Evolutionary conservation across 2,113 vertebrate genomes (phyloP).

Genomic region (Salvelinus alpinus): DNA sequence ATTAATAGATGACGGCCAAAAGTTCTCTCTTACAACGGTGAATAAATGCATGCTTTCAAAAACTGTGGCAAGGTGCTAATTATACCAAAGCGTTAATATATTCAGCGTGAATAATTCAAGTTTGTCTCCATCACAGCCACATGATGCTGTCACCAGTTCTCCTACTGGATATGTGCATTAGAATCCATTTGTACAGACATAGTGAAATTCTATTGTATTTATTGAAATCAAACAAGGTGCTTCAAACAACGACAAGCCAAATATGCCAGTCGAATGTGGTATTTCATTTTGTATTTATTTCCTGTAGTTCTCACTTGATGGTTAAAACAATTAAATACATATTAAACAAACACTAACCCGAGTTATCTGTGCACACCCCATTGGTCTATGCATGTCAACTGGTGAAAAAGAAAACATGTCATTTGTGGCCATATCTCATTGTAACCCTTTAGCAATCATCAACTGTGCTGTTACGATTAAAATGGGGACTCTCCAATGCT

Average conservation of each 20-base stretch:
- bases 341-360: slow-evolving; percentile 52
- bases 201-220: slow-evolving; percentile 82
- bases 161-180: slow-evolving; percentile 75
- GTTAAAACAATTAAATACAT: slow-evolving; percentile 49
- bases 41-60: slow-evolving; percentile 55
- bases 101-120: slow-evolving; percentile 33
- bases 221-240: slow-evolving; percentile 79
- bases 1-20: slow-evolving; percentile 19
- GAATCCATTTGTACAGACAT: slow-evolving; percentile 79
- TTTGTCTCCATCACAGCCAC: slow-evolving; percentile 54
- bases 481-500: slow-evolving; percentile 68
- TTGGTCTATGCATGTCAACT: slow-evolving; percentile 24
- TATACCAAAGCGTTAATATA: slow-evolving; percentile 53
- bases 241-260: slow-evolving; percentile 56
- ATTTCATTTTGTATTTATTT: slow-evolving; percentile 74
- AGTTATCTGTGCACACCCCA: slow-evolving; percentile 55
- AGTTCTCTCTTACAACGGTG: slow-evolving; percentile 40
- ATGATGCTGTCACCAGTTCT: slow-evolving; percentile 45
- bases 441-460: slow-evolving; percentile 60
- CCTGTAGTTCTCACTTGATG: slow-evolving; percentile 55
- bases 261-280: slow-evolving; percentile 70
- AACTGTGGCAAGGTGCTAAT: slow-evolving; percentile 66
- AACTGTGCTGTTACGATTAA: slow-evolving; percentile 70
- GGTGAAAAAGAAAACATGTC: slow-evolving; percentile 37
- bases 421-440: slow-evolving; percentile 62